phyloP scores from a whole-genome alignment of 2,888 invertebrate genomes.

The Phorcus lineatus region DNA sequence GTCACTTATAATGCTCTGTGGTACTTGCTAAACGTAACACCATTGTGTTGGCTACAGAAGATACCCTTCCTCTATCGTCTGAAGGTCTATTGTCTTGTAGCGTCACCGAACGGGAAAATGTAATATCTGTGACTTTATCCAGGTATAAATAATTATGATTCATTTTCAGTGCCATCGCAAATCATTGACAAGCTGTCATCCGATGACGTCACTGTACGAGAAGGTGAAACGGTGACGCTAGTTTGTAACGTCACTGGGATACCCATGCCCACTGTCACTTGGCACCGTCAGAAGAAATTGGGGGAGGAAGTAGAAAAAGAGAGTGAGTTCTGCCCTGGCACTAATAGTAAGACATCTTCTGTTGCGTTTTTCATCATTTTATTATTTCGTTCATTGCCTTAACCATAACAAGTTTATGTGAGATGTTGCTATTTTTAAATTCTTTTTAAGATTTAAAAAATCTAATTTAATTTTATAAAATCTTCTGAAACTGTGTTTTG shows the following conservation, averaged over 20 bases:
- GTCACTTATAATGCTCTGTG: no score
- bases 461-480: no score
- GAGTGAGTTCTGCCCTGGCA: conserved; percentile 37
- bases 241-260: conserved; percentile 85
- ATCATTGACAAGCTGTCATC: conserved; percentile 91
- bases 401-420: no score
- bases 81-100: no score
- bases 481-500: no score
- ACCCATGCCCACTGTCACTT: conserved; percentile 92
- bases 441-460: no score
- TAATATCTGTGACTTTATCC: no score
- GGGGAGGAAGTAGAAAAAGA: conserved; percentile 26
- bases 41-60: no score
- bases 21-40: no score
- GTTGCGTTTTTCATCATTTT: conserved; percentile 22
- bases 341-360: conserved; percentile 33
- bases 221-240: conserved; percentile 93
- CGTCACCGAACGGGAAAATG: no score
- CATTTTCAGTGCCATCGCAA: conserved; percentile 89
- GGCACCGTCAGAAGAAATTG: conserved; percentile 78
- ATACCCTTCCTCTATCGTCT: no score
- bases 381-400: not conserved
- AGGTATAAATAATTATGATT: not conserved
- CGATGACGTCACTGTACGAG: conserved; percentile 88
- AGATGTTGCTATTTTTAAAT: no score